A percentile compares a stretch with the other conserved stretches of the same genome.
These are phyloP conservation scores for Drosophila quadrilineata DNA, from an alignment of 1,140 invertebrate species.

Conservation along the genomic window DNA sequence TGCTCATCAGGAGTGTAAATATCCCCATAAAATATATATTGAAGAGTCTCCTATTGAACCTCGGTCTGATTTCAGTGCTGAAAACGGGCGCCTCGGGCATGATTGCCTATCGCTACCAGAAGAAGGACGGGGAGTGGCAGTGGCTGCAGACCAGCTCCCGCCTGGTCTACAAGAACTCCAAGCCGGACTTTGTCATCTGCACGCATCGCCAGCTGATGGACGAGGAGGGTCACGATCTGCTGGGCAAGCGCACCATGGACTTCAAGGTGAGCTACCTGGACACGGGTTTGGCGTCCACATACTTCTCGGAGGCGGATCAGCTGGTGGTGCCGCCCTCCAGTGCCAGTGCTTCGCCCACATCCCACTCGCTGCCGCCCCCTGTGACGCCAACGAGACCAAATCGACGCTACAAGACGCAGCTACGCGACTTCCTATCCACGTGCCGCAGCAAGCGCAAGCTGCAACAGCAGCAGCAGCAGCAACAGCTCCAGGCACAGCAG, in stretches of 20 bases:
- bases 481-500: slow-evolving; percentile 81
- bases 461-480: slow-evolving; percentile 80
- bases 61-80: slow-evolving; percentile 88
- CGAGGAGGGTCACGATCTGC: slow-evolving; percentile 97
- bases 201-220: slow-evolving; percentile 99
- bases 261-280: slow-evolving; percentile 98
- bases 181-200: slow-evolving; percentile 99
- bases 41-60: no score
- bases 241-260: slow-evolving; percentile 98
- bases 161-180: slow-evolving; percentile 99
- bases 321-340: slow-evolving; percentile 85
- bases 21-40: not conserved
- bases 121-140: slow-evolving; percentile 96
- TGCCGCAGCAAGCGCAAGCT: slow-evolving; percentile 94
- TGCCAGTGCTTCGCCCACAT: slow-evolving; percentile 73
- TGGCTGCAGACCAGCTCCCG: slow-evolving; percentile 99
- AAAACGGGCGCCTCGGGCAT: slow-evolving; percentile 99
- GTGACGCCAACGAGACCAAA: slow-evolving; percentile 89
- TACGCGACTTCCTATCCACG: slow-evolving; percentile 95
- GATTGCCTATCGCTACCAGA: slow-evolving; percentile 98
- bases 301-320: slow-evolving; percentile 93
- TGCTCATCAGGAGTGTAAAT: slow-evolving; percentile 99
- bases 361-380: slow-evolving; percentile 82
- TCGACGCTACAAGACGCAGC: slow-evolving; percentile 94
- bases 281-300: slow-evolving; percentile 93